phyloP scores from a whole-genome alignment of 2,888 invertebrate species.

The Mongoloraphidia duomilia region DNA sequence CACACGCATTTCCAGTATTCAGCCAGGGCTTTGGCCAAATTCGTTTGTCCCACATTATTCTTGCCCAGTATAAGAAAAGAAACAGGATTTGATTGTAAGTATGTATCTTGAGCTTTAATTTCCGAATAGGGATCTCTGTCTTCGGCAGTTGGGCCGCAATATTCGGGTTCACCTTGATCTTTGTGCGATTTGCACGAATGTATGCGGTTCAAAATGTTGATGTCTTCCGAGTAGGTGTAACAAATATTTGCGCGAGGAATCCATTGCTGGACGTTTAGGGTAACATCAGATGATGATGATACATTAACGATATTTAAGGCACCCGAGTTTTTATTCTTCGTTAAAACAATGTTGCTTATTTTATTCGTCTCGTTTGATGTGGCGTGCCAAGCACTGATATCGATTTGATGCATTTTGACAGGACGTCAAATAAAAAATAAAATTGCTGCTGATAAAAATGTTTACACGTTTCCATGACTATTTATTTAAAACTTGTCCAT shows the following conservation, averaged over 20 bases:
- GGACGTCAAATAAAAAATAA: no score
- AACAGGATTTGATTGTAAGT: conserved; percentile 35
- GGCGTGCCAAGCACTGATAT: no score
- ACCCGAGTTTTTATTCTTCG: conserved; percentile 19
- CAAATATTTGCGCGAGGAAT: conserved; percentile 30
- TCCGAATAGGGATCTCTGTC: conserved; percentile 33
- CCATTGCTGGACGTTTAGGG: conserved; percentile 9
- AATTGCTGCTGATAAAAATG: no score
- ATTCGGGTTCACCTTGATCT: background rate
- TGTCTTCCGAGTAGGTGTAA: conserved; percentile 30
- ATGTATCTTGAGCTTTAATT: conserved; percentile 34
- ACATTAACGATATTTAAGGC: conserved; percentile 17
- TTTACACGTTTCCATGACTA: no score
- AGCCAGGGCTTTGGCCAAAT: conserved; percentile 39
- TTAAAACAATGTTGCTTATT: conserved; percentile 17
- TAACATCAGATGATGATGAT: no score
- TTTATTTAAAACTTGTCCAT: no score
- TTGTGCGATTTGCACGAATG: background rate
- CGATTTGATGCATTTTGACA: no score
- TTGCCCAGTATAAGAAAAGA: conserved; percentile 46
- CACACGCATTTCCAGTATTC: conserved; percentile 41
- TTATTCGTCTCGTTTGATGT: no score
- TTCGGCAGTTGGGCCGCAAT: background rate
- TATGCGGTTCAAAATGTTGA: conserved; percentile 26
- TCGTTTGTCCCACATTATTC: conserved; percentile 36